Evolutionary conservation across 1,140 invertebrate genomes (phyloP).

Genomic region (Drosophila nigrodunni): DNA sequence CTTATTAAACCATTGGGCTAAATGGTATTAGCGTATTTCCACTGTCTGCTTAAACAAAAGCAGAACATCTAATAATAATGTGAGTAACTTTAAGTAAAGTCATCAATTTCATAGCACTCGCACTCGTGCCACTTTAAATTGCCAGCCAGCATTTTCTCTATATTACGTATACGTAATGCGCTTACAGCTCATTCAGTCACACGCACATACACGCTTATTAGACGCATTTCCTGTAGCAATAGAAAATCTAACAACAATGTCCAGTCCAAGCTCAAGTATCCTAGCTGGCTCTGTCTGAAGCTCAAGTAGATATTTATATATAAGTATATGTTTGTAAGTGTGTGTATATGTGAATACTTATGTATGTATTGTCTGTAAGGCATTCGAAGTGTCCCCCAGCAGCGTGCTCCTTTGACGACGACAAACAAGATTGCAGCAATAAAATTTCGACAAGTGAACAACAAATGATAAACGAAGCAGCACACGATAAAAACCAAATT

Average conservation of each 20-base stretch:
- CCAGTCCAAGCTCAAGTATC: slow-evolving; percentile 37
- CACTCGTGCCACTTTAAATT: slow-evolving; percentile 52
- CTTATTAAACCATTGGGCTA: background rate
- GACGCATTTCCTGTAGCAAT: slow-evolving; percentile 69
- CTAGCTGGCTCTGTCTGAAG: slow-evolving; percentile 41
- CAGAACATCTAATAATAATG: slow-evolving; percentile 62
- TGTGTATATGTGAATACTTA: slow-evolving; percentile 8
- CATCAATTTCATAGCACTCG: slow-evolving; percentile 30
- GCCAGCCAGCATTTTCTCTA: slow-evolving; percentile 51
- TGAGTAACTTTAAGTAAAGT: slow-evolving; percentile 39
- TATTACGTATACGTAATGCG: slow-evolving; percentile 76
- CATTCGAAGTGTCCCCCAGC: slow-evolving; percentile 67
- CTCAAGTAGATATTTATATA: slow-evolving; percentile 31
- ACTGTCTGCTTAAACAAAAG: slow-evolving; percentile 54
- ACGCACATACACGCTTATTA: slow-evolving; percentile 65
- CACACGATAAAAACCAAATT: slow-evolving; percentile 66
- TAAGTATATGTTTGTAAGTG: slow-evolving; percentile 21
- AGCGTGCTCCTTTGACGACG: slow-evolving; percentile 65
- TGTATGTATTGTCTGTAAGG: slow-evolving; percentile 15
- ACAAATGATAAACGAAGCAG: slow-evolving; percentile 82
- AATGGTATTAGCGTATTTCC: slow-evolving; percentile 4
- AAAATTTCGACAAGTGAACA: slow-evolving; percentile 83
- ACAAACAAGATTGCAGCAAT: slow-evolving; percentile 83
- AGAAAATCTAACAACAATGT: slow-evolving; percentile 61
- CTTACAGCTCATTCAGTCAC: slow-evolving; percentile 48